phyloP scores from a whole-genome alignment of 1,140 invertebrate genomes.

The Formica selysi region DNA sequence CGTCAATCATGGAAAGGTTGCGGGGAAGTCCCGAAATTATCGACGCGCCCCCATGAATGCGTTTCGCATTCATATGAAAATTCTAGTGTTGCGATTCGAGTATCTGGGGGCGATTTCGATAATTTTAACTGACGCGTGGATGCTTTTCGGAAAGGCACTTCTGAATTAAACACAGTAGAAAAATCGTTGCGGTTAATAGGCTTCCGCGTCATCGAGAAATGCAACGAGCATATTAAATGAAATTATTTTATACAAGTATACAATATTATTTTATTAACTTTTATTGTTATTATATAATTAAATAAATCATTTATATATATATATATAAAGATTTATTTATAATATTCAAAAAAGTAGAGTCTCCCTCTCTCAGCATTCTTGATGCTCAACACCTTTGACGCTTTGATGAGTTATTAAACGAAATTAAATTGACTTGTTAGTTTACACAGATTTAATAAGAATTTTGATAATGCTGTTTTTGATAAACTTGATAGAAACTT shows the following conservation, averaged over 20 bases:
- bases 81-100: constrained; percentile 34
- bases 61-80: constrained; percentile 54
- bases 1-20: constrained; percentile 53
- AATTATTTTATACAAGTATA: not conserved
- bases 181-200: not conserved
- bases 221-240: not conserved
- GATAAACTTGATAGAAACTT: not conserved
- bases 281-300: not conserved
- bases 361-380: not conserved
- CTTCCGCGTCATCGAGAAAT: not conserved
- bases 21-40: constrained; percentile 16
- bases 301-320: constrained; percentile 7
- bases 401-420: not conserved
- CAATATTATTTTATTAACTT: constrained; percentile 9
- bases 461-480: constrained; percentile 12
- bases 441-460: not conserved
- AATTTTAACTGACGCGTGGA: constrained; percentile 15
- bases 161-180: not conserved
- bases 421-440: not conserved
- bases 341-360: not conserved
- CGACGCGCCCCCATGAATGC: constrained; percentile 21
- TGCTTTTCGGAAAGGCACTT: not conserved
- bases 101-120: constrained; percentile 9
- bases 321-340: not conserved
- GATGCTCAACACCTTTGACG: not conserved